Evolutionary conservation across 2,888 invertebrate species (phyloP), one percentile per base, ranked within the genome.

Genomic region (Leucophenga montana): DNA sequence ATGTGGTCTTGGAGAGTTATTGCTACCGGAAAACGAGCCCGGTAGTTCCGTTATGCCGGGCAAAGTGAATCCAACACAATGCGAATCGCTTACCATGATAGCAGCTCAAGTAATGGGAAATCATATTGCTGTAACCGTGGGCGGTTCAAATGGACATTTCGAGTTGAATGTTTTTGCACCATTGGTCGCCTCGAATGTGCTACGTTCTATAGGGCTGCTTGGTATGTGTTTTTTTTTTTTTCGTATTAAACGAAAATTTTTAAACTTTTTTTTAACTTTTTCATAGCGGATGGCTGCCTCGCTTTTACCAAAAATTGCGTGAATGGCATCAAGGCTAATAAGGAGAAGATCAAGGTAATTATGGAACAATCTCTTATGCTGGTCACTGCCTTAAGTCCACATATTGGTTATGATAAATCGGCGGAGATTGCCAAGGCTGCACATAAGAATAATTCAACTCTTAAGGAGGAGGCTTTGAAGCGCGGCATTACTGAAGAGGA

Each of bases 141-240:
- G 97, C 39, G 97, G 96, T 57, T 94, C 95, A 82, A 97, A 95
- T 86, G 99, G 99, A 0, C 98, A 99, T 88, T 98, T 99, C 88
- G 97, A 99, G 88, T 91, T 99, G n/a, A 99, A 99, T 89, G 98
- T 98, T 3, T 99, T 98, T 90, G 98, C 98, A 88, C 97, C 99
- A 0, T 91, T 99, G 91, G 98, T 99, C 75, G 97, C 97, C 0
- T 91, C 95, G 1, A 98, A 98, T 88, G 95, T 97, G 2, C 89
- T 98, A 50, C 91, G 95, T 54, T 97, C 98, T 3, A 94, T 95
- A 54, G 90, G 94, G 44, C 91, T 99, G 3, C 89, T 99, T 1
- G 94, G 95, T 91, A 56, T 82, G 85, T 71, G 13, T 46, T 11
- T 56, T 73, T 2, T 4, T 27, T 27, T 2, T 27, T n/a, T n/a